These are phyloP conservation scores for Adelphocoris suturalis DNA, from an alignment of 2,888 invertebrate species.

Conservation along the genomic window DNA sequence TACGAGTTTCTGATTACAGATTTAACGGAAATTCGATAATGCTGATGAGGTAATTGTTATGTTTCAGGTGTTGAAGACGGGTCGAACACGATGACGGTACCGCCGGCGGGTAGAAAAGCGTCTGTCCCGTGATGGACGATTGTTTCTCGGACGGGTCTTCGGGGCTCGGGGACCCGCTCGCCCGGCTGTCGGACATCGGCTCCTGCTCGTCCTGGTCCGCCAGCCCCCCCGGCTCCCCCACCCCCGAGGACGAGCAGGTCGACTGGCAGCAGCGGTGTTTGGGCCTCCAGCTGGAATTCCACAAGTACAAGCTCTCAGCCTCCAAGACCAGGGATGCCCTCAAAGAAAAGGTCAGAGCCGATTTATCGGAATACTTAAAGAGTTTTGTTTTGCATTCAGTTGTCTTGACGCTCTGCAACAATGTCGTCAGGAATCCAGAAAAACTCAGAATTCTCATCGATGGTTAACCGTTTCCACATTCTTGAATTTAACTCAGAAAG, in stretches of 20 bases:
- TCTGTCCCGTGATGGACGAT: constrained; percentile 63
- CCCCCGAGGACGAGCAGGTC: constrained; percentile 79
- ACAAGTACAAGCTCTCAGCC: constrained; percentile 91
- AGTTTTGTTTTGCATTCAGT: neutral
- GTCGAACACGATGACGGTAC: constrained; percentile 55
- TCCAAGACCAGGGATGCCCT: constrained; percentile 92
- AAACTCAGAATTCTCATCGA: no score
- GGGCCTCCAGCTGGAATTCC: constrained; percentile 91
- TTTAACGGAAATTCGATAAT: no score
- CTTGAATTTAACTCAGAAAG: no score
- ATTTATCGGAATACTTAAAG: neutral
- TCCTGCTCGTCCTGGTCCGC: constrained; percentile 79
- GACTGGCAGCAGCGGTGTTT: constrained; percentile 95
- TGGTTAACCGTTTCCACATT: no score
- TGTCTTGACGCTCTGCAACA: neutral
- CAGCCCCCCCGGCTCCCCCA: constrained; percentile 73
- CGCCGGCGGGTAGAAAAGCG: constrained; percentile 32
- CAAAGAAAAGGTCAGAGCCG: constrained; percentile 88
- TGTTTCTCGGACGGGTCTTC: constrained; percentile 68
- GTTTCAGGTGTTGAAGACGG: constrained; percentile 22
- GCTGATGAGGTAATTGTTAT: neutral
- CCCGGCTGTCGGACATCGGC: constrained; percentile 85
- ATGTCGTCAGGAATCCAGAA: neutral
- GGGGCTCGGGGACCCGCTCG: constrained; percentile 83
- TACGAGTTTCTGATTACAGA: no score